Evolutionary conservation across 2,888 invertebrate genomes (phyloP).

Genomic region (Stenoptilia bipunctidactyla): DNA sequence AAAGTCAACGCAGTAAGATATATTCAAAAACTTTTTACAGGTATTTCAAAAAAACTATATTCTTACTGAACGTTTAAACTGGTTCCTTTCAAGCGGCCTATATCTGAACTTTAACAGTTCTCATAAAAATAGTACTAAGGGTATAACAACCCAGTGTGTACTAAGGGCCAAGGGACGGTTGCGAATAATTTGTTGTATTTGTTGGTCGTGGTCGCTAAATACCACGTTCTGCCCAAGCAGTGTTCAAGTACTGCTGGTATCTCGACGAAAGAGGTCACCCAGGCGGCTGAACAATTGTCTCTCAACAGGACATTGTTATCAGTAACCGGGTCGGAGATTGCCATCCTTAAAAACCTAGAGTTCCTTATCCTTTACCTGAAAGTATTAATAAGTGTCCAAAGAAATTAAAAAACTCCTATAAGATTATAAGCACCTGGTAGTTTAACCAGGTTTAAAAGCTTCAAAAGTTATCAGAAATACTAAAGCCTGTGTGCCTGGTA

Average conservation of each 20-base stretch:
- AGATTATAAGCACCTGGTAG: no score
- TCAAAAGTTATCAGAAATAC: no score
- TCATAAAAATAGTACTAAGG: conserved; percentile 59
- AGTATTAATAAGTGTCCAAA: background rate
- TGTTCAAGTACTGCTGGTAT: conserved; percentile 65
- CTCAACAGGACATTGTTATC: conserved; percentile 65
- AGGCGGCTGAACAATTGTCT: conserved; percentile 62
- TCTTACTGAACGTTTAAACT: conserved; percentile 13
- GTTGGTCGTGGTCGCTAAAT: conserved; percentile 25
- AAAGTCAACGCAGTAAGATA: background rate
- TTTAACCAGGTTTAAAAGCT: no score
- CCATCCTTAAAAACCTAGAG: conserved; percentile 12
- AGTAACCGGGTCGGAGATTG: conserved; percentile 49
- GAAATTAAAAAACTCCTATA: background rate
- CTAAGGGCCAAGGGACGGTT: conserved; percentile 47
- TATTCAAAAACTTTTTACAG: conserved; percentile 45
- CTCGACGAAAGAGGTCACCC: conserved; percentile 40
- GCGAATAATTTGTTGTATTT: conserved; percentile 24
- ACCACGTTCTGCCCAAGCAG: conserved; percentile 44
- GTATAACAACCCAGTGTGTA: conserved; percentile 43
- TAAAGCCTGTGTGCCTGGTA: no score
- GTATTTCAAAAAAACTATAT: conserved; percentile 24
- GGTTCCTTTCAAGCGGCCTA: conserved; percentile 49
- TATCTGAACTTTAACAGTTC: conserved; percentile 37
- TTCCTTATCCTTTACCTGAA: background rate